phyloP scores from a whole-genome alignment of 2,797 vertebrate genomes.

The Hapalemur alaotrensis region DNA sequence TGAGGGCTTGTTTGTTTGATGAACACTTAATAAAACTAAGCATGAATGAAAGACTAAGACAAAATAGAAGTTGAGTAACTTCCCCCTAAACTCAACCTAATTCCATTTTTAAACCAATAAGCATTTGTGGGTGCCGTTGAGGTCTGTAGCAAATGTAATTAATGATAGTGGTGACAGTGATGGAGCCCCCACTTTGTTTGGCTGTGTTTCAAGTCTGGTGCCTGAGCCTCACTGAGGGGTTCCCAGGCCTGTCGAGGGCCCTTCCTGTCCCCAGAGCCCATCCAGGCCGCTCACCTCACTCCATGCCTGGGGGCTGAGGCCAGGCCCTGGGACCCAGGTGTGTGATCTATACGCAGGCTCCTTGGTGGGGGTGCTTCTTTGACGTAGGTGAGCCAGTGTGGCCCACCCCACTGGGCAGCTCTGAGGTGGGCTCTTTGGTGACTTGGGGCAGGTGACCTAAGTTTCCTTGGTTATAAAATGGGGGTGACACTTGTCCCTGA shows the following conservation, averaged over 20 bases:
- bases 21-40: neutral
- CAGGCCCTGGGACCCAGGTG: neutral
- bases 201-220: neutral
- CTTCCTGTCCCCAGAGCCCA: neutral
- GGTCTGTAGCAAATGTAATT: neutral
- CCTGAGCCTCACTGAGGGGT: neutral
- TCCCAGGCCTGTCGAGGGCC: neutral
- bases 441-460: neutral
- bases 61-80: neutral
- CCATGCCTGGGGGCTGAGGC: neutral
- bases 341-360: neutral
- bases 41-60: neutral
- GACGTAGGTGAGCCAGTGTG: neutral
- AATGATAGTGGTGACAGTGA: neutral
- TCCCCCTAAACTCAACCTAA: neutral
- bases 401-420: neutral
- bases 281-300: neutral
- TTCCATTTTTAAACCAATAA: neutral
- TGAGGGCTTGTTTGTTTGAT: neutral
- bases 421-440: neutral
- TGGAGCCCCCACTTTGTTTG: neutral
- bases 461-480: constrained; percentile 19
- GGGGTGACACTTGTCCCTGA: neutral
- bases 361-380: neutral
- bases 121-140: neutral